Evolutionary conservation across 2,888 invertebrate genomes (phyloP), one percentile per base, ranked within the genome.

Genomic region (Amorpha juglandis): DNA sequence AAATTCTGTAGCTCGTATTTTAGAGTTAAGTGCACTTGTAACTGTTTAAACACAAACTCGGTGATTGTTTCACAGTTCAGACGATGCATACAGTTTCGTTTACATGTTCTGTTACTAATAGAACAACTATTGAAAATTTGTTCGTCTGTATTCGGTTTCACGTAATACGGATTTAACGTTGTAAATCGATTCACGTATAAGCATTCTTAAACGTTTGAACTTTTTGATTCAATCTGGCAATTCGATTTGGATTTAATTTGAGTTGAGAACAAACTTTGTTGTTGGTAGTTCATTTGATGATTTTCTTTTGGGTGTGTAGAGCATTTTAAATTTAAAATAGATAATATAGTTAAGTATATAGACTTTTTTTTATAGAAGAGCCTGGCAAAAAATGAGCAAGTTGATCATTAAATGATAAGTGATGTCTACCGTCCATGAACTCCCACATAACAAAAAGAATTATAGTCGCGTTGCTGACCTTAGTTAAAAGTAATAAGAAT

Each of bases 21-120:
- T 33, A 21, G 52, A 58, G 47, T 67, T 42, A 63, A 67, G 67
- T 65, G 69, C 68, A 45, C 55, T 69, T 63, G 48, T n/a, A 33
- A 53, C 45, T 58, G 42, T 52, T 67, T 68, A 69, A 68, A 69
- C 62, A 67, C 42, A 42, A 67, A 69, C 45, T 66, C 63, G 38
- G 12, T 33, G 62, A 68, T 68, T 68, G 64, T 58, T 64, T 63
- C 47, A 51, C 38, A 47, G 64, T 70, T 69, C 50, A n/a, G 64
- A 64, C 9, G 55, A 33, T 38, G 19, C 12, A 16, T 38, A 58
- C 19, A 14, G n/a, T 53, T 53, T 16, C 38, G 35, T 55, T 58
- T 58, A 58, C 58, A 58, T 21, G 7, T 42, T 38, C 38, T 8
- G 45, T 55, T 63, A 8, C 27, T 58, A 42, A 42, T 42, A 42